Evolutionary conservation across 1,140 invertebrate species (phyloP).

Genomic region (Melipona quadrifasciata): DNA sequence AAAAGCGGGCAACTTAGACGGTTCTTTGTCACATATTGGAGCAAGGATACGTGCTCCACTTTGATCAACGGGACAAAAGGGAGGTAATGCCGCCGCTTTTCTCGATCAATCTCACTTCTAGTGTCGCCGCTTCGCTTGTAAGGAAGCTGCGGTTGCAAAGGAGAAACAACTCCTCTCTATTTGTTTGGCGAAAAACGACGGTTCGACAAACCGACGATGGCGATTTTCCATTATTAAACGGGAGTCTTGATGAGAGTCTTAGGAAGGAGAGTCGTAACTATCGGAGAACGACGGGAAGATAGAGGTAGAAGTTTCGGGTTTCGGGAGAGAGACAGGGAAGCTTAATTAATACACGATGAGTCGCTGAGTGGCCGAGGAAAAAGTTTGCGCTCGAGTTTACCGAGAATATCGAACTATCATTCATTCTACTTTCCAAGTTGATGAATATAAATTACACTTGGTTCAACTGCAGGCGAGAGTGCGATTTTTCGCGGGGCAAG

Average conservation of each 20-base stretch:
- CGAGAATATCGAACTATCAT: not conserved
- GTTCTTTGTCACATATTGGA: constrained; percentile 27
- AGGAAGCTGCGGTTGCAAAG: not conserved
- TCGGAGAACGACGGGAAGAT: not conserved
- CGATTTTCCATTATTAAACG: not conserved
- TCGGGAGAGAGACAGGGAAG: not conserved
- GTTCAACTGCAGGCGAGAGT: not conserved
- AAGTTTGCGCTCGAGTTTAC: not conserved
- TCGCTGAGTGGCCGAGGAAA: not conserved
- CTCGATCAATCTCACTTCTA: not conserved
- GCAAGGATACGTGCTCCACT: constrained; percentile 28
- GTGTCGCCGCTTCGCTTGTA: not conserved
- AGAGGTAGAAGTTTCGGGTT: not conserved
- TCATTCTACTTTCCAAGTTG: not conserved
- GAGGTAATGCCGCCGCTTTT: not conserved
- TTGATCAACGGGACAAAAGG: constrained; percentile 38
- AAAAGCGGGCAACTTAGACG: constrained; percentile 20
- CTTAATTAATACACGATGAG: constrained; percentile 7
- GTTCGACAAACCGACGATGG: not conserved
- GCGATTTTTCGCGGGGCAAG: not conserved
- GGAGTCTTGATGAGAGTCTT: too few relatives aligned
- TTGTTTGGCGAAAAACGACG: not conserved
- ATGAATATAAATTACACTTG: not conserved
- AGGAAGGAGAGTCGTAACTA: too few relatives aligned
- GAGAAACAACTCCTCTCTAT: too few relatives aligned